Evolutionary conservation across 2,888 invertebrate genomes (phyloP).

Genomic region (Mamestra brassicae): DNA sequence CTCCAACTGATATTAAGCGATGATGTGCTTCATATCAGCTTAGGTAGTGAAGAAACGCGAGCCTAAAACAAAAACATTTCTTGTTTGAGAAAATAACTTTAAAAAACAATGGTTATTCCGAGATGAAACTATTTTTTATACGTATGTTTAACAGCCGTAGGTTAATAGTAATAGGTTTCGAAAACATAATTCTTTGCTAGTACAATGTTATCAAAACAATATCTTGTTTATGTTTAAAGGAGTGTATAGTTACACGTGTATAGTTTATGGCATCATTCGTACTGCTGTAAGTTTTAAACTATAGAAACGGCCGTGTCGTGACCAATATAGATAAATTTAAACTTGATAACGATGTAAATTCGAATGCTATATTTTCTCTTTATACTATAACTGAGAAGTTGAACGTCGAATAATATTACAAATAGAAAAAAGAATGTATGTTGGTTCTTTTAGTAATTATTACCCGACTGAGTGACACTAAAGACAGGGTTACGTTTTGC

Average conservation of each 20-base stretch:
- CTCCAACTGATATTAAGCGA: too few species aligned
- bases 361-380: conserved; percentile 18
- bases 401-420: neutral
- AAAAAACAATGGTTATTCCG: too few species aligned
- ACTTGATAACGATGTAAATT: conserved; percentile 47
- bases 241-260: neutral
- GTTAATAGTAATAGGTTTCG: neutral
- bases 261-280: conserved; percentile 18
- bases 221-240: conserved; percentile 14
- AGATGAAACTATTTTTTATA: too few species aligned
- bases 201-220: conserved; percentile 18
- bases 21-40: too few species aligned
- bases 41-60: too few species aligned
- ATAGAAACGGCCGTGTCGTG: conserved; percentile 28
- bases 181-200: conserved; percentile 1
- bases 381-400: neutral
- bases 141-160: neutral
- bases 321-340: conserved; percentile 42
- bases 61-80: too few species aligned
- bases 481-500: neutral
- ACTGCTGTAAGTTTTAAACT: conserved; percentile 21
- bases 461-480: neutral
- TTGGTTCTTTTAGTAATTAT: neutral
- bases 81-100: too few species aligned
- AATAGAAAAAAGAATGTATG: neutral